Base-by-base conservation (phyloP, 1,140 invertebrate species). In the Scaptomyza graminum region DNA sequence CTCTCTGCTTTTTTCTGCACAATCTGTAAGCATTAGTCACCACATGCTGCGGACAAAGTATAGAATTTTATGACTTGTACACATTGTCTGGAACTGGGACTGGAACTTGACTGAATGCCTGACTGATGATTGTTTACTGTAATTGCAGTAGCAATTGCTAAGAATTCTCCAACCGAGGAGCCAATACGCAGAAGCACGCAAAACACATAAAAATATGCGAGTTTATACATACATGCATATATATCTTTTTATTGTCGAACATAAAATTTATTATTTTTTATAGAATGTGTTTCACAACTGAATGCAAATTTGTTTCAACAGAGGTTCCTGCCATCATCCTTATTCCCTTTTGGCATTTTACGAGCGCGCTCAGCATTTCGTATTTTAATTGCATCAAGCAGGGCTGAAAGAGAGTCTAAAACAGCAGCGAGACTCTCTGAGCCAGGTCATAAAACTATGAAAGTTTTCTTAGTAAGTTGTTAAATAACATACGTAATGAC, bases 241-340 rank as follows among this genome's bases (percentile, higher is more conserved):
- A 22, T 22, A 22, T 22, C 65, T 76, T 85, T 78, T 78, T 87
- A 87, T 87, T 87, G 82, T 79, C 79, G 74, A 87, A 78, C 82
- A 88, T 82, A 79, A 87, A 87, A 87, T 87, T 76, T 87, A 88
- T 87, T 87, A 87, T 87, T 87, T 85, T 87, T 87, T 87, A 88
- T 87, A 88, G 78, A 87, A 88, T 87, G 82, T 88, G 82, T 88
- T 87, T 83, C 82, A 87, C 82, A 88, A 87, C 78, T 88, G 82
- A 87, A 87, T 87, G 82, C 82, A 87, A 87, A 87, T 88, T 85
- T 70, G 49, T 74, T 62, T 65, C 31, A 60, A 28, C 34, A 12
- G 22, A 7, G 13, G 25, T 46, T 22, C 22, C 25, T 52, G 31
- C 28, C 5, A 5, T 8, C 31, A 34, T 34, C 31, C 31, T 54